Base-by-base conservation (phyloP, 1,140 invertebrate species). In the Lerema accius region DNA sequence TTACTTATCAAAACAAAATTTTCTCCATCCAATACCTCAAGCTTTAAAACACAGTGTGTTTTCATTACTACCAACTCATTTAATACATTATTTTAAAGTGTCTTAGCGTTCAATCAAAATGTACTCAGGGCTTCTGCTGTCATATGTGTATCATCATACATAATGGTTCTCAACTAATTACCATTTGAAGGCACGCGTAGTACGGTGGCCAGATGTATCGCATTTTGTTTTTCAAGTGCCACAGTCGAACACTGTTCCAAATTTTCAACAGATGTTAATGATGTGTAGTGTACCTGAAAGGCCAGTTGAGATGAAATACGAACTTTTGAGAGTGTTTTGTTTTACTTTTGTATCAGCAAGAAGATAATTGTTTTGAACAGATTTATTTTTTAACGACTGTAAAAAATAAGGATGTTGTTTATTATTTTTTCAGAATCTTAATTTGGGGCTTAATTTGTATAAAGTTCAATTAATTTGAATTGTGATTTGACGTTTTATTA, bases 101-200 rank as follows among this genome's bases (percentile, higher is more conserved):
- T 15, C 16, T 43, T 9, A 32, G 4, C 9, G 28, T 32, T 32
- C 28, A 9, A 32, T 32, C 1, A 32, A 32, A 10, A 50, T 46
- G 56, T 26, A 53, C 45, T 37, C 43, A 56, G 59, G 23, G 17
- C 23, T 35, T 19, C 45, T 48, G 42, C 63, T 63, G 60, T 67
- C 63, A 65, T 62, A 61, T 66, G 59, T 43, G 26, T 19, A 42
- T 59, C 60, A 51, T 67, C 60, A 68, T 66, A 73, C 58, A 65
- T 72, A 72, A 80, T 77, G 73, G 72, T 73, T 62, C 73, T 42
- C 16, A 73, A 65, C 63, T 67, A 64, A 82, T 85, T 83, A 80
- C 53, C 80, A 85, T 85, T 73, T 74, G 69, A 83, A 83, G 76
- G 75, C 63, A 43, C 32, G 80, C 79, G 82, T 85, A 85, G 76